These are phyloP conservation scores for Vanessa atalanta DNA, from an alignment of 1,140 invertebrate genomes.

Conservation along the genomic window DNA sequence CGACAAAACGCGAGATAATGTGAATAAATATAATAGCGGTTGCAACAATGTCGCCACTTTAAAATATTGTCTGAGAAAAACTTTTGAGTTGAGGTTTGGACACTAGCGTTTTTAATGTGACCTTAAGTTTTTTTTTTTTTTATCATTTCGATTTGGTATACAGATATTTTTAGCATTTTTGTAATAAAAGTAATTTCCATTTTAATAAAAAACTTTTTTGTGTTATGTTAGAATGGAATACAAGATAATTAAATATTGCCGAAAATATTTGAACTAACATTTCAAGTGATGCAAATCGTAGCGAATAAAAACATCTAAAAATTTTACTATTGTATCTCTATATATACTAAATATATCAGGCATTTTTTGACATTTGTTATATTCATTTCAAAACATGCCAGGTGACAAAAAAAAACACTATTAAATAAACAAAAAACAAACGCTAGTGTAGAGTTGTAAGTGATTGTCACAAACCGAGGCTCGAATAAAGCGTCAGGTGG, in stretches of 20 bases:
- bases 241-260: too few species aligned
- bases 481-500: conserved; percentile 16
- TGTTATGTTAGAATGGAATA: too few species aligned
- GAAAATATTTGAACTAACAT: too few species aligned
- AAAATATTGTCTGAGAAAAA: conserved; percentile 11
- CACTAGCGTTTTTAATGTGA: not conserved
- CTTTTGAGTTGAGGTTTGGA: conserved; percentile 6
- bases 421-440: not conserved
- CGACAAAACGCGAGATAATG: conserved; percentile 10
- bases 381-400: not conserved
- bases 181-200: not conserved
- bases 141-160: not conserved
- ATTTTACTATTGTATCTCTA: too few species aligned
- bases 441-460: conserved; percentile 3
- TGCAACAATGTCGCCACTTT: conserved; percentile 13
- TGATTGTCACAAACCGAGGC: conserved; percentile 12
- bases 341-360: too few species aligned
- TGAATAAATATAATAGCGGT: conserved; percentile 18
- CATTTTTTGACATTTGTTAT: not conserved
- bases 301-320: too few species aligned
- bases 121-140: not conserved
- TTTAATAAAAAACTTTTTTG: too few species aligned
- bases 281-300: too few species aligned
- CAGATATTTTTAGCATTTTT: not conserved
- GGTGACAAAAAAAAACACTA: not conserved